A percentile compares a stretch with the other conserved stretches of the same genome.
These are phyloP conservation scores for Thaleichthys pacificus DNA, from an alignment of 2,797 vertebrate genomes.

Conservation along the genomic window DNA sequence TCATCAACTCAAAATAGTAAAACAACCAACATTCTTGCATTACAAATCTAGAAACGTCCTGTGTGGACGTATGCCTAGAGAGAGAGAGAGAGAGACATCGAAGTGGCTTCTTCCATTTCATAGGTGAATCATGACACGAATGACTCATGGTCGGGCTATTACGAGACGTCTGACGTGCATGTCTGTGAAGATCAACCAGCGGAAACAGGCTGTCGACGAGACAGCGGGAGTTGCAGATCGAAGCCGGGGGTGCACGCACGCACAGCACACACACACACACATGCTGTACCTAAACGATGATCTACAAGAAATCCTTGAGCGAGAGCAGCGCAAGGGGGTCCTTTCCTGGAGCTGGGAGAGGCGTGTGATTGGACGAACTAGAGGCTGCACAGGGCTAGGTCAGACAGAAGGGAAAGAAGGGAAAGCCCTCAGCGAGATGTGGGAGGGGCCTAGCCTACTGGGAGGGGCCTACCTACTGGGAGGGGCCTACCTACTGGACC, in stretches of 20 bases:
- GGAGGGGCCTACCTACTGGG: no score
- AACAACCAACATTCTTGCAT: neutral
- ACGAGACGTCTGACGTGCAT: neutral
- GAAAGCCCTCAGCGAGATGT: neutral
- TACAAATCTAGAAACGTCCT: neutral
- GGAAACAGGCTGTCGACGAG: no score
- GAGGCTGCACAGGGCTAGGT: conserved; percentile 88
- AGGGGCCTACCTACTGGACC: no score
- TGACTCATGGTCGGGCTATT: neutral
- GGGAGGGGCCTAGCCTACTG: no score
- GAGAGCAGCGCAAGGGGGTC: conserved; percentile 90
- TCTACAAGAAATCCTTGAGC: conserved; percentile 94
- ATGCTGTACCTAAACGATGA: conserved; percentile 84
- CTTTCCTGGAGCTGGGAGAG: conserved; percentile 88
- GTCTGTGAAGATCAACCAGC: conserved; percentile 15
- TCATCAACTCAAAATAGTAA: no score
- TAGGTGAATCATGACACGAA: neutral
- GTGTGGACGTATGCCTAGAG: conserved; percentile 1
- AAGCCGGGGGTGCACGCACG: neutral
- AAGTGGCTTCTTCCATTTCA: neutral
- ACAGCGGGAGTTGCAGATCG: neutral
- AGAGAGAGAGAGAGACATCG: neutral
- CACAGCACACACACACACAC: conserved; percentile 26
- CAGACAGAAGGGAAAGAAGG: conserved; percentile 68
- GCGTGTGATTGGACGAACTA: conserved; percentile 90